Conservation (phyloP, 2,797 vertebrate genomes). For the Dendrocincla tyrannina region DNA sequence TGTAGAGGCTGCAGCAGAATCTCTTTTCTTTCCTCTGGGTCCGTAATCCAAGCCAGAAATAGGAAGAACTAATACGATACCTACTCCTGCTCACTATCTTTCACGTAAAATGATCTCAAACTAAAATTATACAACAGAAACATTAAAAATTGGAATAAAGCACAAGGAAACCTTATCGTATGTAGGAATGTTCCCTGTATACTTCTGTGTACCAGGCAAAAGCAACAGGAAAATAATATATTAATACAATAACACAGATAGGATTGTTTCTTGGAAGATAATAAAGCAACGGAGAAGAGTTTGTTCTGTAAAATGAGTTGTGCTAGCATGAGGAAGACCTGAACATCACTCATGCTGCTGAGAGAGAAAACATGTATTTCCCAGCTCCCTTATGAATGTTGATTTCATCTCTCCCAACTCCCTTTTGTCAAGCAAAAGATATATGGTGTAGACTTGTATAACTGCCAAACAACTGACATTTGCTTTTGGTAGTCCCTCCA, state of each 20-base stretch:
- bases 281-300: background rate
- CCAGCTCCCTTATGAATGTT: background rate
- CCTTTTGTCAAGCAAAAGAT: background rate
- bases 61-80: background rate
- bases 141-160: background rate
- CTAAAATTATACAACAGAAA: background rate
- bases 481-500: background rate
- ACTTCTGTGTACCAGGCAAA: background rate
- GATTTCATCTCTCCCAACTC: background rate
- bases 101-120: background rate
- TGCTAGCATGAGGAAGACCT: background rate
- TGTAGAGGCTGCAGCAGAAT: background rate
- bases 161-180: background rate
- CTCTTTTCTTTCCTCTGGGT: background rate
- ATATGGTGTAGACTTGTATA: background rate
- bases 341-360: background rate
- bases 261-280: background rate
- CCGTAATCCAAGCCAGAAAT: background rate
- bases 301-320: background rate
- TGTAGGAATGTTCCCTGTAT: background rate
- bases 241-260: background rate
- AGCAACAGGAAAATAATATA: slow-evolving; percentile 5
- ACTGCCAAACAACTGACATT: background rate
- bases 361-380: background rate
- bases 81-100: background rate